These are phyloP conservation scores for Ceramica pisi DNA, from an alignment of 2,888 invertebrate species.

Conservation along the genomic window DNA sequence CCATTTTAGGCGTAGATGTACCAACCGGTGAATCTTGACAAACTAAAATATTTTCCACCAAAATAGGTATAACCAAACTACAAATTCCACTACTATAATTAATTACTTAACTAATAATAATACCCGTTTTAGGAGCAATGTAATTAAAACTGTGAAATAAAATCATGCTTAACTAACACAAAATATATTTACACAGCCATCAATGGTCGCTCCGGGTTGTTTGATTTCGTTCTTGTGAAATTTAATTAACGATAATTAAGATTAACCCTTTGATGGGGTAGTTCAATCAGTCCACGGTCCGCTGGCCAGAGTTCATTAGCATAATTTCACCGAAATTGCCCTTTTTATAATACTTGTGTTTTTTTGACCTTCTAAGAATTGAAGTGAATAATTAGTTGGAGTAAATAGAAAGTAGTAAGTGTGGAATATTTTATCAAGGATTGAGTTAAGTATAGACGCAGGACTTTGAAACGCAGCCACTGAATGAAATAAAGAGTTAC, in stretches of 20 bases:
- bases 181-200: slow-evolving; percentile 40
- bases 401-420: not conserved
- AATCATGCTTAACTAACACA: slow-evolving; percentile 6
- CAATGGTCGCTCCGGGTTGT: slow-evolving; percentile 41
- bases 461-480: not conserved
- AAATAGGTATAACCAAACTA: too few species aligned
- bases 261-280: slow-evolving; percentile 53
- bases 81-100: not conserved
- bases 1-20: too few species aligned
- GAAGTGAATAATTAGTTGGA: not conserved
- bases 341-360: not conserved
- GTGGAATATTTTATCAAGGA: not conserved
- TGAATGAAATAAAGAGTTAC: too few species aligned
- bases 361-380: not conserved
- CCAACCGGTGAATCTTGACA: too few species aligned
- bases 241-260: slow-evolving; percentile 62
- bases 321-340: slow-evolving; percentile 33
- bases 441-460: not conserved
- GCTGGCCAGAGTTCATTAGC: slow-evolving; percentile 35
- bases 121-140: not conserved
- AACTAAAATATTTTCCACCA: too few species aligned
- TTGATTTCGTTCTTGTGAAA: slow-evolving; percentile 47
- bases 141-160: slow-evolving; percentile 9
- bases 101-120: not conserved
- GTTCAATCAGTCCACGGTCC: slow-evolving; percentile 35